Evolutionary conservation across 2,113 vertebrate species (phyloP), one percentile per base, ranked within the genome.

Genomic region (Zosterops japonicus): DNA sequence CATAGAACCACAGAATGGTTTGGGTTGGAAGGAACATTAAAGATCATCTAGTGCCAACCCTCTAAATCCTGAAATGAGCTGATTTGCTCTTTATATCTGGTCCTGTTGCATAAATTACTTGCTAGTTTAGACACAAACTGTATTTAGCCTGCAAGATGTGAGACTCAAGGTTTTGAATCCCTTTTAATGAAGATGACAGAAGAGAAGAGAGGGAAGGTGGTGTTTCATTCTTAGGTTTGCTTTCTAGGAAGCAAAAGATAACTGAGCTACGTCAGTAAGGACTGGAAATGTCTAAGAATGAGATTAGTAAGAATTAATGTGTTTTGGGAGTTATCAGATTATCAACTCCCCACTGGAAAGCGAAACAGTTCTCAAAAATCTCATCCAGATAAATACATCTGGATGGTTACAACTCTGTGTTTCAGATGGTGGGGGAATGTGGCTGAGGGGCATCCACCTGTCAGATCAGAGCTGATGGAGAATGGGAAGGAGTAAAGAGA

Each of bases 21-120:
- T 59, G 18, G 12, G 2, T 44, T 74, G 28, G 4, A 59, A 35
- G 17, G 21, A 49, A 31, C 6, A 3, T n/a, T 27, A 16, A 52
- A 46, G 4, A 16, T 12, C 5, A 21, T 24, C 5, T n/a, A 36
- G 10, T 44, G 25, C 4, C 22, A n/a, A 5, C 6, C 3, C 13
- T 57, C 22, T 69, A 50, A 71, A 56, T 59, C 25, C 7, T 8
- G 0, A 59, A 46, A 79, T 27, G 5, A 46, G 13, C 5, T 47
- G 23, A 11, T 65, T n/a, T 55, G 2, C 9, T 60, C 5, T 63
- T 50, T 56, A 24, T 35, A 16, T 47, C 16, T 56, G 5, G 7
- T 65, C 7, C 19, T 29, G 33, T 64, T 47, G 11, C 44, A 23
- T 39, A 1, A 21, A 23, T 72, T 39, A 16, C 28, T 55, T 86